Evolutionary conservation across 2,113 vertebrate species (phyloP), one percentile per base, ranked within the genome.

Genomic region (Sciurus niger): DNA sequence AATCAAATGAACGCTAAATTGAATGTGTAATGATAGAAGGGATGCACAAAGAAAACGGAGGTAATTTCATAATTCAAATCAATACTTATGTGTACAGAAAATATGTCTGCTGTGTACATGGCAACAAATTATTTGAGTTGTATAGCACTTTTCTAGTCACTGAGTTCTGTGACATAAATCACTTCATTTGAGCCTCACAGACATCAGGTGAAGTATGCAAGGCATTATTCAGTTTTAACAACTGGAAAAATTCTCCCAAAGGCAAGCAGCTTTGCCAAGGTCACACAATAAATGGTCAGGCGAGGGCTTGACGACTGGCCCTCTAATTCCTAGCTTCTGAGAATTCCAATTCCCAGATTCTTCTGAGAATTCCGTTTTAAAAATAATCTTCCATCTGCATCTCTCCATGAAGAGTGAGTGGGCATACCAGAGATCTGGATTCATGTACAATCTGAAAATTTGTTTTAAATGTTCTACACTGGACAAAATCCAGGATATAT

Each of bases 381-480:
- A 95, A 94, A 90, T 87, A 97, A 65, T 20, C 82, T 90, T 79
- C 76, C 87, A 84, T 89, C 63, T 97, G 48, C 14, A 93, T 93
- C 63, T 89, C 55, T 83, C 9, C 0, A 48, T 96, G 89, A 95
- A 72, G 72, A 88, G 9, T 14, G 74, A 90, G 25, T 55, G 25
- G 89, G 80, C 14, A 78, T 67, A 95, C 46, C 4, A 88, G 60
- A 88, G 84, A 96, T 96, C 84, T 85, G 85, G 46, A 96, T 96
- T 93, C 24, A 68, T 94, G 73, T 91, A 90, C 48, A 88, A 70
- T 82, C 84, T 88, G 88, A 96, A 96, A 93, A 48, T 90, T 88
- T 93, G 92, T 97, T 96, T 95, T 84, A 94, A 95, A 88, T 91
- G 46, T 95, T 95, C 68, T 95, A 84, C 8, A 65, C 65, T 96